phyloP scores from a whole-genome alignment of 2,888 invertebrate species.

The Coelopa pilipes region DNA sequence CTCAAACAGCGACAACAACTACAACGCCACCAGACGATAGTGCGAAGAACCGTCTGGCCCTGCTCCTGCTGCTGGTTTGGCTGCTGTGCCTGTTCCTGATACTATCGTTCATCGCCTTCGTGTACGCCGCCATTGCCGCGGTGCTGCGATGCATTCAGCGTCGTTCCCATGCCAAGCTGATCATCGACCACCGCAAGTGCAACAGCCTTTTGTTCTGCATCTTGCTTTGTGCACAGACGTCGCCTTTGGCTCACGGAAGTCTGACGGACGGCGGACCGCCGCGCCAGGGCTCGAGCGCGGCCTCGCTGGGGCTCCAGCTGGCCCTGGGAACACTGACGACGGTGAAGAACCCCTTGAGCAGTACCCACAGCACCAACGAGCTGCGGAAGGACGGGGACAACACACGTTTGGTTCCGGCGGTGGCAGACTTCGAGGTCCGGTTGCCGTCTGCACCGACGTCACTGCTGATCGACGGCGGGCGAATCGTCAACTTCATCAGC shows the following conservation, averaged over 20 bases:
- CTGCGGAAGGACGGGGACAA: neutral
- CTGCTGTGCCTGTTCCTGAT: slow-evolving; percentile 25
- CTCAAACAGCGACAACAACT: slow-evolving; percentile 19
- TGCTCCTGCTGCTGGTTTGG: slow-evolving; percentile 37
- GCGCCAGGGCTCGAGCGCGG: slow-evolving; percentile 13
- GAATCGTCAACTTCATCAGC: slow-evolving; percentile 50
- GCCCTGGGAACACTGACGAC: slow-evolving; percentile 20
- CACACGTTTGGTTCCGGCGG: neutral
- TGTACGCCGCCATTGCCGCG: neutral
- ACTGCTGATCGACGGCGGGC: slow-evolving; percentile 42
- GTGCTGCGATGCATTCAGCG: neutral
- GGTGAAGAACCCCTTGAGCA: too few species aligned
- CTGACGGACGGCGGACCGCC: slow-evolving; percentile 11
- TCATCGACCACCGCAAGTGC: neutral
- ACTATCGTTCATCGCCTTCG: neutral
- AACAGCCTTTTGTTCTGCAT: slow-evolving; percentile 33
- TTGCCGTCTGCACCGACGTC: too few species aligned
- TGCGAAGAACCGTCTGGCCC: slow-evolving; percentile 27
- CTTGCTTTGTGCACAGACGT: slow-evolving; percentile 27
- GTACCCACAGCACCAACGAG: neutral
- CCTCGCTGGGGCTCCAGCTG: slow-evolving; percentile 13
- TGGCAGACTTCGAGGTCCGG: slow-evolving; percentile 3
- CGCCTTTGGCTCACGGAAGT: slow-evolving; percentile 34
- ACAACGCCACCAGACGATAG: slow-evolving; percentile 9
- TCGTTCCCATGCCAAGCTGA: neutral